Evolutionary conservation across 2,888 invertebrate species (phyloP).

Genomic region (Eulithis testata): DNA sequence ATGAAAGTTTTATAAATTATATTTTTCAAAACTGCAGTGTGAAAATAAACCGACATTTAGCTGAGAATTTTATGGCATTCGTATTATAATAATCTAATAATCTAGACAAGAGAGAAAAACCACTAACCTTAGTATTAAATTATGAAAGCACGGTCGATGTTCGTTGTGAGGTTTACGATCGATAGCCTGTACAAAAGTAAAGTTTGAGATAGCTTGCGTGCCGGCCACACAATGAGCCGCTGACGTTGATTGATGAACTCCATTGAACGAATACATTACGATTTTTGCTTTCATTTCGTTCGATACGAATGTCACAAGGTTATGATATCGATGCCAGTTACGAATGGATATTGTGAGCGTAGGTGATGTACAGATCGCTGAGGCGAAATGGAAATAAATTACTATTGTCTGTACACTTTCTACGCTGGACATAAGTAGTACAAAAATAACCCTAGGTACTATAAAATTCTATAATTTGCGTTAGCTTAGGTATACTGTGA

Average conservation of each 20-base stretch:
- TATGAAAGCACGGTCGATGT: conserved; percentile 13
- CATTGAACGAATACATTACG: conserved; percentile 84
- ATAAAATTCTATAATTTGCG: too few species aligned
- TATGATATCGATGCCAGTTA: conserved; percentile 76
- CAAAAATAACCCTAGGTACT: too few species aligned
- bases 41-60: too few species aligned
- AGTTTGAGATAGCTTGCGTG: conserved; percentile 70
- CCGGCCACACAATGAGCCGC: conserved; percentile 81
- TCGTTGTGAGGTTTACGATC: conserved; percentile 22
- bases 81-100: too few species aligned
- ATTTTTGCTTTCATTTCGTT: conserved; percentile 83
- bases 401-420: not conserved
- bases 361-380: conserved; percentile 39
- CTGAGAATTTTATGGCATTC: too few species aligned
- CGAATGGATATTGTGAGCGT: conserved; percentile 55
- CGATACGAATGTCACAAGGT: conserved; percentile 83
- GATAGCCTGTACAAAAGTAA: conserved; percentile 45
- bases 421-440: not conserved
- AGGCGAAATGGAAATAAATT: conserved; percentile 28
- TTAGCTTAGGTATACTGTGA: too few species aligned
- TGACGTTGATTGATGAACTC: conserved; percentile 80
- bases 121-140: conserved; percentile 1
- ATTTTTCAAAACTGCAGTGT: too few species aligned
- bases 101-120: not conserved
- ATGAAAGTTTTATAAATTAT: too few species aligned